Evolutionary conservation across 2,888 invertebrate genomes (phyloP).

Genomic region (Plemyria rubiginata): DNA sequence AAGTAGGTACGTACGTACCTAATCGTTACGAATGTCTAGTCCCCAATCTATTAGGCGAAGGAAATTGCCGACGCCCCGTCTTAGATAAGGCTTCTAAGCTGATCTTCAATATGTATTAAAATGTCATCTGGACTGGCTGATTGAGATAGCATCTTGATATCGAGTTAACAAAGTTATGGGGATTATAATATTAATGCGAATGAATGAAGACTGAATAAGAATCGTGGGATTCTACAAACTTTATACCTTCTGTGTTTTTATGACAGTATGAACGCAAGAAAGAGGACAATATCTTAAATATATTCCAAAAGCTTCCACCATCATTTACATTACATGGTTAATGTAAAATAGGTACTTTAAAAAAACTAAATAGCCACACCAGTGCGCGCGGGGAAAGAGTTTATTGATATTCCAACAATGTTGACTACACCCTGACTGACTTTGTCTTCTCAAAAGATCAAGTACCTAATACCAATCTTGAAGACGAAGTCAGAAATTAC

Average conservation of each 20-base stretch:
- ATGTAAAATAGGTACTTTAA: too few species aligned
- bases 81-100: slow-evolving; percentile 66
- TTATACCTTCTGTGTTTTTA: background rate
- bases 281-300: too few species aligned
- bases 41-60: slow-evolving; percentile 75
- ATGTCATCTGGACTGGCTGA: slow-evolving; percentile 42
- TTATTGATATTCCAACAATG: too few species aligned
- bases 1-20: slow-evolving; percentile 41
- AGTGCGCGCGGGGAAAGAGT: too few species aligned
- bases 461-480: too few species aligned
- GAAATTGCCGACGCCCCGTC: slow-evolving; percentile 79
- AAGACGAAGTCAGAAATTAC: too few species aligned
- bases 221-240: background rate
- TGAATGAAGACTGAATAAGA: background rate
- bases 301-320: too few species aligned
- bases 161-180: slow-evolving; percentile 18
- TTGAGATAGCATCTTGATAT: slow-evolving; percentile 32
- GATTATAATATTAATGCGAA: slow-evolving; percentile 11
- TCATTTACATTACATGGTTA: too few species aligned
- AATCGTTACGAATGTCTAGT: slow-evolving; percentile 63
- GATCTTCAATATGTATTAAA: slow-evolving; percentile 49
- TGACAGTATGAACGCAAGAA: too few species aligned
- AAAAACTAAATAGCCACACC: too few species aligned
- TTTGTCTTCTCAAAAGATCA: too few species aligned
- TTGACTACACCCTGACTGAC: too few species aligned